A percentile compares a stretch with the other conserved stretches of the same genome.
These are phyloP conservation scores for Ashinkailepas kermadecensis DNA, from an alignment of 2,888 invertebrate genomes.

Conservation along the genomic window DNA sequence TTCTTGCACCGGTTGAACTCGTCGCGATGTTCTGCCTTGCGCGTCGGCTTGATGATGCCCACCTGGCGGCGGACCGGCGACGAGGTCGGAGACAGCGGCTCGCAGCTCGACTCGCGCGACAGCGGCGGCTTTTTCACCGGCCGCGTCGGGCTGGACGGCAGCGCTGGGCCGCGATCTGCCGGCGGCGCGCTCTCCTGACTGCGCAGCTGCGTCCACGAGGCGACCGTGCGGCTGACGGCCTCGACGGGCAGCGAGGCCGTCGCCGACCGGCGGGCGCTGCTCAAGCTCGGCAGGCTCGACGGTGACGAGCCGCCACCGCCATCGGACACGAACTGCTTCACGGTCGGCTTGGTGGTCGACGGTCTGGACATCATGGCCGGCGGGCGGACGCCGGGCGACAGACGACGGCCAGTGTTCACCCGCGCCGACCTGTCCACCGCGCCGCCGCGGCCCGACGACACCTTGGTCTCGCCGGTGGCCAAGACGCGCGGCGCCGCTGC, in stretches of 20 bases:
- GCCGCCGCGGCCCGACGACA: slow-evolving; percentile 31
- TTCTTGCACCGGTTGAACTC: slow-evolving; percentile 16
- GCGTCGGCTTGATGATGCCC: slow-evolving; percentile 16
- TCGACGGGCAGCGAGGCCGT: not conserved
- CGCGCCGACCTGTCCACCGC: slow-evolving; percentile 34
- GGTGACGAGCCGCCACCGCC: slow-evolving; percentile 28
- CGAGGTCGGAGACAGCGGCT: not conserved
- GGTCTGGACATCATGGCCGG: slow-evolving; percentile 23
- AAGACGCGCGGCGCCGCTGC: slow-evolving; percentile 35
- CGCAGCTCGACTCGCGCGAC: not conserved
- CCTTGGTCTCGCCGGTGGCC: slow-evolving; percentile 36
- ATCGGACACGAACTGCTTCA: slow-evolving; percentile 20
- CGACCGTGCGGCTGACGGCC: not conserved
- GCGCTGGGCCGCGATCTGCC: not conserved
- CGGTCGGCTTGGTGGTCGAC: not conserved
- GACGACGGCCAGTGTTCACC: slow-evolving; percentile 33
- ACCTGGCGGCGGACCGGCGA: slow-evolving; percentile 6
- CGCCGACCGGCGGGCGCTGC: no score
- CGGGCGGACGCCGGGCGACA: slow-evolving; percentile 33
- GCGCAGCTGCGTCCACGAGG: not conserved
- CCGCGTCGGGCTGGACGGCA: not conserved
- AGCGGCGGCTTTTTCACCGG: not conserved
- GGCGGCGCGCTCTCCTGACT: not conserved
- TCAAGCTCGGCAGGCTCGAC: slow-evolving; percentile 25
- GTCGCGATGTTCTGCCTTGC: not conserved